phyloP scores from a whole-genome alignment of 1,140 invertebrate species.

The Aradophagus sp. region DNA sequence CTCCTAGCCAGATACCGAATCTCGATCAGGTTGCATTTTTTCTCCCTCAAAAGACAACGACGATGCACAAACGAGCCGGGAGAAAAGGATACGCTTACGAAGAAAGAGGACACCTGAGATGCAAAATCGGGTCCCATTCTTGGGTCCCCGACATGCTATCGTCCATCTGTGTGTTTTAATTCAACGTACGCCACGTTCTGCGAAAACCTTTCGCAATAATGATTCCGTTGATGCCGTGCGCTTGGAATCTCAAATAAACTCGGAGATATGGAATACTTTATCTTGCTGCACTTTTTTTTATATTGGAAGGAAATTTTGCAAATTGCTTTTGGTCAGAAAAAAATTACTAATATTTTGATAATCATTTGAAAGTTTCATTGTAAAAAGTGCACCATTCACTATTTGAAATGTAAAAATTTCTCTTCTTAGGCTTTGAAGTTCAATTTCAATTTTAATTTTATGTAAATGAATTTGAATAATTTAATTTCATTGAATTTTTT shows the following conservation, averaged over 20 bases:
- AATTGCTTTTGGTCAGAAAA: too few species aligned
- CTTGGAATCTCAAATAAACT: constrained; percentile 49
- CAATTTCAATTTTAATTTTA: too few species aligned
- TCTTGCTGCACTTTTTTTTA: background rate
- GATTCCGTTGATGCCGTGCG: constrained; percentile 47
- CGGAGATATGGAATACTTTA: constrained; percentile 29
- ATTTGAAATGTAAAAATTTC: too few species aligned
- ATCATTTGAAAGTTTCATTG: too few species aligned
- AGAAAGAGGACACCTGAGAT: constrained; percentile 50
- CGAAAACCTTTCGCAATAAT: constrained; percentile 37
- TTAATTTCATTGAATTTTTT: too few species aligned
- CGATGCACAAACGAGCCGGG: constrained; percentile 25
- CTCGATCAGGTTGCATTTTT: constrained; percentile 54
- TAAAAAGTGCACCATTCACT: too few species aligned
- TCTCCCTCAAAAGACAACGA: constrained; percentile 27
- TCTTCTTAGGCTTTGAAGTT: too few species aligned
- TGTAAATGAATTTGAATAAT: too few species aligned
- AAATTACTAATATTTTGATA: too few species aligned
- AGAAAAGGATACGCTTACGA: constrained; percentile 46
- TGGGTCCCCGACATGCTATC: constrained; percentile 51
- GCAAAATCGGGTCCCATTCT: constrained; percentile 37
- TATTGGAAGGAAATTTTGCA: too few species aligned
- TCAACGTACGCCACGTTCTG: constrained; percentile 35
- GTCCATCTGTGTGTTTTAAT: constrained; percentile 60
- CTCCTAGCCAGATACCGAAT: constrained; percentile 54